Evolutionary conservation across 2,113 vertebrate species (phyloP).

Genomic region (Blennius ocellaris): DNA sequence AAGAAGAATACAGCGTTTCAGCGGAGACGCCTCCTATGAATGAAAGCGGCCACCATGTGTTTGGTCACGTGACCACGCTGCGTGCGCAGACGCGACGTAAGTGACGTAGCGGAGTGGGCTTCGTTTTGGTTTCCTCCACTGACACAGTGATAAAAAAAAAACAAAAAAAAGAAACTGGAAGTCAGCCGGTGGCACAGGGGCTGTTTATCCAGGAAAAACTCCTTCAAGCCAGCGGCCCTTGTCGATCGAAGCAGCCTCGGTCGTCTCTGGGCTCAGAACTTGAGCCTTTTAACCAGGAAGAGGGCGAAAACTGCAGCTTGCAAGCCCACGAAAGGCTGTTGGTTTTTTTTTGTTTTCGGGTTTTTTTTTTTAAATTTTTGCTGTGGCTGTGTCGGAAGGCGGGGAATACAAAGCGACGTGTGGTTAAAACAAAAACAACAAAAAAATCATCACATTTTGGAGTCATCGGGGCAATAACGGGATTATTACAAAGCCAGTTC

Average conservation of each 20-base stretch:
- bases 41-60: conserved; percentile 65
- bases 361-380: conserved; percentile 12
- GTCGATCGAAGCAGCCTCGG: neutral
- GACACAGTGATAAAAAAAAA: conserved; percentile 68
- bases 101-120: conserved; percentile 72
- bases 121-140: conserved; percentile 74
- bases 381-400: conserved; percentile 66
- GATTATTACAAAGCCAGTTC: conserved; percentile 40
- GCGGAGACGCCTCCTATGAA: no score
- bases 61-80: conserved; percentile 77
- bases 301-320: conserved; percentile 16
- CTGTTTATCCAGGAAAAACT: conserved; percentile 15
- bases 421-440: no score
- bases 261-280: neutral
- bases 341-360: conserved; percentile 12
- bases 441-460: conserved; percentile 36
- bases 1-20: no score
- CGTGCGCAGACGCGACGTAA: conserved; percentile 51
- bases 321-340: conserved; percentile 49
- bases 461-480: conserved; percentile 42
- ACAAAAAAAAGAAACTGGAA: no score
- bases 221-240: neutral
- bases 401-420: conserved; percentile 81
- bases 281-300: conserved; percentile 5
- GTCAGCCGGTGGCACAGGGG: conserved; percentile 38